A percentile compares a stretch with the other conserved stretches of the same genome.
These are phyloP conservation scores for Ellobius talpinus DNA, from an alignment of 2,113 vertebrate species.

Conservation along the genomic window DNA sequence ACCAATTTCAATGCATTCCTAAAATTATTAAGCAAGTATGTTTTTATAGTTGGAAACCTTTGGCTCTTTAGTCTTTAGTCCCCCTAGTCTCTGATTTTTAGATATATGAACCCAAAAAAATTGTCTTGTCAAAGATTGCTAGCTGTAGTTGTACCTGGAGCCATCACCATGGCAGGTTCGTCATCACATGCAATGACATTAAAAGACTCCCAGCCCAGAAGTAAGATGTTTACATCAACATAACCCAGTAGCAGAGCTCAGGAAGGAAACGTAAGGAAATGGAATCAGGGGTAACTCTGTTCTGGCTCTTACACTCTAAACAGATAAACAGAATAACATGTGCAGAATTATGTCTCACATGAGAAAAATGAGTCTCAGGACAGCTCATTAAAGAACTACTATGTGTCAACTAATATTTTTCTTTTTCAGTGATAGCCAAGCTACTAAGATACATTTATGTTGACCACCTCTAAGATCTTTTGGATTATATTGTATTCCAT, in stretches of 20 bases:
- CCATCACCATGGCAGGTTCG: background rate
- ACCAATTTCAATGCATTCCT: background rate
- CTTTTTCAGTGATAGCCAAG: background rate
- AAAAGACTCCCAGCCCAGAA: background rate
- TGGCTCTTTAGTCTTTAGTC: background rate
- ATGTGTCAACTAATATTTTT: background rate
- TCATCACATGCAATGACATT: background rate
- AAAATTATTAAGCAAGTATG: constrained; percentile 10
- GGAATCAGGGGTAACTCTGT: background rate
- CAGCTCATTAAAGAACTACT: background rate
- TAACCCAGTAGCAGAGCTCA: background rate
- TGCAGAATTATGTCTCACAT: background rate
- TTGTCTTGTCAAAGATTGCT: background rate
- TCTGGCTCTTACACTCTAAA: background rate
- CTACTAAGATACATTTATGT: background rate
- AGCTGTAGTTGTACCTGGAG: background rate
- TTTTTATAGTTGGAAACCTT: constrained; percentile 20
- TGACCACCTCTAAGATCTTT: background rate
- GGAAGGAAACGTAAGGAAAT: background rate
- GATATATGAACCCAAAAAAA: constrained; percentile 23
- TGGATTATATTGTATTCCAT: background rate
- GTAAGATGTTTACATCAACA: background rate
- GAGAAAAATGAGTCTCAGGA: background rate
- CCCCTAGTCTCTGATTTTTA: background rate
- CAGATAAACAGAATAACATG: background rate